A percentile compares a stretch with the other conserved stretches of the same genome.
Evolutionary conservation across 1,140 invertebrate genomes (phyloP).

Genomic region (Microplitis demolitor): DNA sequence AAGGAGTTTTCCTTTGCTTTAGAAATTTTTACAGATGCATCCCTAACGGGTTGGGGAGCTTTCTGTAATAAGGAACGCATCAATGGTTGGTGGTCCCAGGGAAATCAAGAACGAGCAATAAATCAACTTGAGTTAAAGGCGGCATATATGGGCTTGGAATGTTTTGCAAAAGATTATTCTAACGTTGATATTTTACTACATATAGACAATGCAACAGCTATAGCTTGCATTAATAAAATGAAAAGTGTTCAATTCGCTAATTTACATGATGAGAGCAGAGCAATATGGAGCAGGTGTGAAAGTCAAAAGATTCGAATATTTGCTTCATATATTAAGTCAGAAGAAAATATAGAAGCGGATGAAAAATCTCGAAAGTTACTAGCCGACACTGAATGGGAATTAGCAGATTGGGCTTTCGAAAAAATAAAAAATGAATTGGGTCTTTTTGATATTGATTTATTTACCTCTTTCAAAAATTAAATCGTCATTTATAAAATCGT

Average conservation of each 20-base stretch:
- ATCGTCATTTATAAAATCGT: background rate
- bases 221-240: constrained; percentile 16
- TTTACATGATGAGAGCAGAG: background rate
- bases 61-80: background rate
- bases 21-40: constrained; percentile 16
- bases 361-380: constrained; percentile 30
- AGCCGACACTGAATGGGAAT: constrained; percentile 23
- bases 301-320: constrained; percentile 30
- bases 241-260: background rate
- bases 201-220: constrained; percentile 7
- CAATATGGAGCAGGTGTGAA: constrained; percentile 43
- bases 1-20: background rate
- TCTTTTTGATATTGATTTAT: constrained; percentile 28
- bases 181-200: background rate
- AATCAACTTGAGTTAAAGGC: constrained; percentile 8
- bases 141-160: background rate
- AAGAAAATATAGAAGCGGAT: constrained; percentile 38
- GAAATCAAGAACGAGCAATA: background rate
- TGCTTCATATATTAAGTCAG: constrained; percentile 40
- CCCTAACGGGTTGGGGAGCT: constrained; percentile 12
- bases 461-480: constrained; percentile 18
- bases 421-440: constrained; percentile 29
- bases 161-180: background rate
- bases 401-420: constrained; percentile 25
- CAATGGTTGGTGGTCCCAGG: background rate